Evolutionary conservation across 2,888 invertebrate genomes (phyloP).

Genomic region (Heliconius charithonia): DNA sequence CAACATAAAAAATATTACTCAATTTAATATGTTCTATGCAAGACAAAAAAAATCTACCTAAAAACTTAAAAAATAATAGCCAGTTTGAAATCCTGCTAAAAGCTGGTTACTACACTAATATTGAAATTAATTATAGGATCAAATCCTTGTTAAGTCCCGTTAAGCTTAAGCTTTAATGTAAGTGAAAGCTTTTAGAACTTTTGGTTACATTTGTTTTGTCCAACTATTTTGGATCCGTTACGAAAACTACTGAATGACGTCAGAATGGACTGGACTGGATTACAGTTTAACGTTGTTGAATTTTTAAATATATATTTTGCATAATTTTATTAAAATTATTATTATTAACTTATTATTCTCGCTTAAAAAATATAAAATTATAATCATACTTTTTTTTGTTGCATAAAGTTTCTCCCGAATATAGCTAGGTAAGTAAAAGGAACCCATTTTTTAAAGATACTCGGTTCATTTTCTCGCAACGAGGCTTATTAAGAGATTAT

Average conservation of each 20-base stretch:
- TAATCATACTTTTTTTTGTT: too few relatives aligned
- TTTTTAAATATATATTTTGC: not conserved
- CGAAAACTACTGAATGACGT: not conserved
- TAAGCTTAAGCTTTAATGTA: not conserved
- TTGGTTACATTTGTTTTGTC: not conserved
- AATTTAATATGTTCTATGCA: not conserved
- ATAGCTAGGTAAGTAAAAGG: too few relatives aligned
- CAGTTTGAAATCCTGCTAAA: not conserved
- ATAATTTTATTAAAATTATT: not conserved
- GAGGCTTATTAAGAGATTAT: too few relatives aligned
- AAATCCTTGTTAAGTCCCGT: not conserved
- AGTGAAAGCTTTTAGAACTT: slow-evolving; percentile 7
- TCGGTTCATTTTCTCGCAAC: too few relatives aligned
- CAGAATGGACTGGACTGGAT: not conserved
- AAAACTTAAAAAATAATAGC: not conserved
- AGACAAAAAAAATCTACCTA: too few relatives aligned
- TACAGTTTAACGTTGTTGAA: not conserved
- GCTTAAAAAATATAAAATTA: not conserved
- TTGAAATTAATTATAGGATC: slow-evolving; percentile 1
- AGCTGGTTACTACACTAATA: not conserved
- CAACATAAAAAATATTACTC: not conserved
- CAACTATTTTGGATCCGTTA: slow-evolving; percentile 8
- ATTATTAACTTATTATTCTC: not conserved
- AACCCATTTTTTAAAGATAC: too few relatives aligned
- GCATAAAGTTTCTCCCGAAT: too few relatives aligned